Evolutionary conservation across 2,797 vertebrate genomes (phyloP), one percentile per base, ranked within the genome.

Genomic region (Lepus oiostolus): DNA sequence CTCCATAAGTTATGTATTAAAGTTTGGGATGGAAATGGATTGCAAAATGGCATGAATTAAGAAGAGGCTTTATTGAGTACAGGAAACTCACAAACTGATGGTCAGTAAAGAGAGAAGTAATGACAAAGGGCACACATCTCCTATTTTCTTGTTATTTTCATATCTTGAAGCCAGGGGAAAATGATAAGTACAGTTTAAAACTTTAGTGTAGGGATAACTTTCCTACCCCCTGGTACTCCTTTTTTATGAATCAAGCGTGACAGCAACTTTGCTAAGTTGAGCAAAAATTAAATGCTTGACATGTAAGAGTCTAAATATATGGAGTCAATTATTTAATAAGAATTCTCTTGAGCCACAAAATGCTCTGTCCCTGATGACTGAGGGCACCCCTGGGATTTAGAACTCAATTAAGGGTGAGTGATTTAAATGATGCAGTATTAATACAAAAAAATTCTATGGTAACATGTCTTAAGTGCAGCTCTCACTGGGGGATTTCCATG

Each of bases 171-270:
- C 0, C 28, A 88, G 9, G 14, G 9, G 72, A n/a, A 79, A 74
- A 9, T 3, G 5, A 22, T 2, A 76, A 0, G 10, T 35, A 8
- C 1, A 17, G 0, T 38, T 54, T 47, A 6, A 2, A 19, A 58
- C 16, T 79, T 52, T 10, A 26, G 24, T 62, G 9, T 2, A 79
- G 7, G 4, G 3, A 8, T 1, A 10, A 19, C 0, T 4, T 6
- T 12, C 2, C 1, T 12, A 22, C 8, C 1, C 0, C 14, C 10
- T 24, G 5, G 58, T 35, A 10, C 26, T 50, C 13, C 13, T 12
- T 4, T 4, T 30, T 74, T 60, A 11, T 28, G n/a, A 2, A 35
- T 62, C 10, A 54, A 12, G 7, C 17, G 0, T 54, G 42, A 84
- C 85, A 42, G 10, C 13, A 30, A 38, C 6, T 24, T 77, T 80